phyloP scores from a whole-genome alignment of 2,797 vertebrate genomes.

The Acanthurus tractus region DNA sequence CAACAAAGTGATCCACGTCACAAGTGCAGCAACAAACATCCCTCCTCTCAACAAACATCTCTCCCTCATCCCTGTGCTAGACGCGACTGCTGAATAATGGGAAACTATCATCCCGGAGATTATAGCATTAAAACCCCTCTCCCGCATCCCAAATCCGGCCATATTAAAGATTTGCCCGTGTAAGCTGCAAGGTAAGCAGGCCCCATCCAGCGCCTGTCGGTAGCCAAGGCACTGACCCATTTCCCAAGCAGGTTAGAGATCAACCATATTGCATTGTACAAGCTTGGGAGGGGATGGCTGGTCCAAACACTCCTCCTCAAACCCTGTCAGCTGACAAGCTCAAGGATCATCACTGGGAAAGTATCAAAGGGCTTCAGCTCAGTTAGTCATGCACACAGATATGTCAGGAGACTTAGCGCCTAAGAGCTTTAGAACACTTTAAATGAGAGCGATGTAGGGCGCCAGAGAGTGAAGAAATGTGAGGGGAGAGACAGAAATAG shows the following conservation, averaged over 20 bases:
- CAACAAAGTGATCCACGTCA: constrained; percentile 15
- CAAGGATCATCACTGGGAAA: constrained; percentile 56
- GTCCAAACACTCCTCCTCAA: constrained; percentile 42
- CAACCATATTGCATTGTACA: constrained; percentile 58
- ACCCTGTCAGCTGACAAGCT: constrained; percentile 66
- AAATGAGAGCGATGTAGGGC: constrained; percentile 44
- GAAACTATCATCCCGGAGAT: constrained; percentile 81
- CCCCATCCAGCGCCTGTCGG: constrained; percentile 47
- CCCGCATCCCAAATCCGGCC: constrained; percentile 76
- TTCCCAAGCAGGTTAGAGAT: constrained; percentile 84
- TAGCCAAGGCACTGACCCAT: constrained; percentile 79
- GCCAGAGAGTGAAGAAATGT: constrained; percentile 30
- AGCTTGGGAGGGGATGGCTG: constrained; percentile 26
- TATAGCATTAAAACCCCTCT: constrained; percentile 79
- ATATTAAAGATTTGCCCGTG: constrained; percentile 78
- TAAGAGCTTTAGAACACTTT: constrained; percentile 59
- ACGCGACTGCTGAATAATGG: constrained; percentile 64
- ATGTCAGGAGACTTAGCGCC: constrained; percentile 54
- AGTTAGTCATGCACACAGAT: constrained; percentile 58
- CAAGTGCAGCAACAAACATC: constrained; percentile 47
- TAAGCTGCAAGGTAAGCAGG: constrained; percentile 80
- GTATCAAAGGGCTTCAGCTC: constrained; percentile 57
- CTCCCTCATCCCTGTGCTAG: constrained; percentile 46
- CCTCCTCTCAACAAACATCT: constrained; percentile 37
- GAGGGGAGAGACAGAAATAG: constrained; percentile 48